Base-by-base conservation (phyloP, 2,888 invertebrate species). In the Scaptodrosophila latifasciaeformis region DNA sequence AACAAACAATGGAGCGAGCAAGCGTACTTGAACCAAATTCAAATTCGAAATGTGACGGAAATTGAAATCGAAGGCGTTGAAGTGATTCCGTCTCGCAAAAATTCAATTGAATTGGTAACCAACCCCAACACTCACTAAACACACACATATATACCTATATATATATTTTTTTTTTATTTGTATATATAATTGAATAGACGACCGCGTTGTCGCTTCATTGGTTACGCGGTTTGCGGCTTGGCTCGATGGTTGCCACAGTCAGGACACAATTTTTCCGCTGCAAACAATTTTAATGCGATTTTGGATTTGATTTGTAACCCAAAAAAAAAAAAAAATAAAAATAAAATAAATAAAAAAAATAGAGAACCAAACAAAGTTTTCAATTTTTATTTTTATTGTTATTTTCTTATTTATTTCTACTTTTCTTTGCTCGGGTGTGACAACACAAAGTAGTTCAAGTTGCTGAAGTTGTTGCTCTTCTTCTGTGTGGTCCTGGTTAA, bases 31-130 rank as follows among this genome's bases (percentile, higher is more conserved):
- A 66, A 53, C 61, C 45, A 59, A 76, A 63, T 53, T 68, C 59
- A 59, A 71, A 76, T 78, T 69, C 63, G 53, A 76, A 79, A 66
- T 66, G 62, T 58, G 79, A 59, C 79, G 75, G 75, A 75, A 75
- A 75, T 75, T 75, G 79, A 75, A 75, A 79, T 76, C 74, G 79
- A 75, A 75, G 75, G 75, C 75, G 75, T 75, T 75, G 79, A 75
- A 79, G 75, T 75, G 75, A 75, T 75, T 75, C 79, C 77, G 75
- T 79, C 75, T 76, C 70, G 70, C 77, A 67, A 71, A 79, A 76
- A 69, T 72, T 75, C 76, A 76, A 79, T 79, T 75, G 66, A 62
- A 70, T 60, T 59, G 43, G 62, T 54, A 59, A 55, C 37, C 37
- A 13, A 37, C 7, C 13, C 15, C 6, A 12, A 34, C 34, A 34